Evolutionary conservation across 1,140 invertebrate species (phyloP).

Genomic region (Scylla paramamosain): DNA sequence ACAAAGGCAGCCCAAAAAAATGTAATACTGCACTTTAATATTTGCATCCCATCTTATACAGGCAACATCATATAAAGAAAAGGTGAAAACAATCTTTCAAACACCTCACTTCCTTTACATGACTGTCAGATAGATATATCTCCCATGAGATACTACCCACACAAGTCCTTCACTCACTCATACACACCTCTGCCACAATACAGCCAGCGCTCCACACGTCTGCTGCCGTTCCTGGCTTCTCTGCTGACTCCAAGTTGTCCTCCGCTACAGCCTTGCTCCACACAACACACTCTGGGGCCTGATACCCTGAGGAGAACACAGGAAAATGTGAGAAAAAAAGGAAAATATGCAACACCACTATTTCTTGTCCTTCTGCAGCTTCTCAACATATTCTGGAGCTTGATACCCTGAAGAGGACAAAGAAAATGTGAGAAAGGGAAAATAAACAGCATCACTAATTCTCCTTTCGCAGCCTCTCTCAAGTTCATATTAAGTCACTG

Average conservation of each 20-base stretch:
- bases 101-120: no score
- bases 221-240: conserved; percentile 30
- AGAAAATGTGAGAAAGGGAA: neutral
- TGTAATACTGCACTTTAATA: no score
- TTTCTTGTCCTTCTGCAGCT: neutral
- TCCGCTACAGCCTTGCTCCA: neutral
- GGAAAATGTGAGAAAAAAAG: neutral
- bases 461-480: neutral
- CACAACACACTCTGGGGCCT: conserved; percentile 33
- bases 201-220: conserved; percentile 50
- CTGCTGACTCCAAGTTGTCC: neutral
- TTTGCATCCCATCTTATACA: no score
- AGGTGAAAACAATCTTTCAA: no score
- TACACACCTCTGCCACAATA: conserved; percentile 12
- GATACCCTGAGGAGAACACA: neutral
- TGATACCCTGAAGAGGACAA: neutral
- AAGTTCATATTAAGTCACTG: neutral
- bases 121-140: no score
- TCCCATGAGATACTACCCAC: no score
- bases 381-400: conserved; percentile 30
- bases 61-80: no score
- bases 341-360: neutral
- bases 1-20: no score
- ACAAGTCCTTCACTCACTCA: no score
- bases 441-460: neutral